These are phyloP conservation scores for Apteryx mantelli DNA, from an alignment of 2,113 vertebrate species.

Conservation along the genomic window DNA sequence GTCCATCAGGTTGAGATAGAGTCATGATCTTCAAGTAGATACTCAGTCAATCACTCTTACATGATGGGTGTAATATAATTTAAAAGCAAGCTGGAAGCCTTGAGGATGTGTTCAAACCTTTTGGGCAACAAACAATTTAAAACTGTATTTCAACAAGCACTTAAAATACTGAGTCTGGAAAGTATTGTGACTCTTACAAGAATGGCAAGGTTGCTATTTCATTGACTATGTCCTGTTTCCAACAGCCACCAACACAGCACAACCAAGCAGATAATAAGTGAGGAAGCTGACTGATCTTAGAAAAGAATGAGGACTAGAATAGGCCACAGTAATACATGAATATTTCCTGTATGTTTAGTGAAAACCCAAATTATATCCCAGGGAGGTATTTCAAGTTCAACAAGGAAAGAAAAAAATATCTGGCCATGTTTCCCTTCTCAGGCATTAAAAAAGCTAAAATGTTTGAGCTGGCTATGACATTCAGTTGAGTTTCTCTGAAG, in stretches of 20 bases:
- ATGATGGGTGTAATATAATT: accelerated
- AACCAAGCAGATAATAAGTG: background rate
- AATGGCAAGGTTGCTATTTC: background rate
- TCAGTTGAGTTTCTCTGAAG: background rate
- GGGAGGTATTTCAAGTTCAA: background rate
- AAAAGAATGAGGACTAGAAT: background rate
- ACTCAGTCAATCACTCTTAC: background rate
- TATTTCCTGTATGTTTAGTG: background rate
- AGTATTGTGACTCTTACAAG: accelerated
- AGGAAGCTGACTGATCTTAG: background rate
- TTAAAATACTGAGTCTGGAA: background rate
- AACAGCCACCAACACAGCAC: background rate
- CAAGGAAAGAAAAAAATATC: background rate
- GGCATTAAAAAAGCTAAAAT: background rate
- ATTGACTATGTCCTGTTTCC: background rate
- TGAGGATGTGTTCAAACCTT: background rate
- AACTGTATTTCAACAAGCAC: background rate
- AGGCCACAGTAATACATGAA: background rate
- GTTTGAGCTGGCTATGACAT: background rate
- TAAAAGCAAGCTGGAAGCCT: background rate
- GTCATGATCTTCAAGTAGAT: background rate
- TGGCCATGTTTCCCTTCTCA: accelerated
- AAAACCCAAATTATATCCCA: background rate
- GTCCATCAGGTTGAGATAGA: background rate
- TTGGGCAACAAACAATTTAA: background rate